Base-by-base conservation (phyloP, 2,888 invertebrate genomes). In the Microplitis deprimator region DNA sequence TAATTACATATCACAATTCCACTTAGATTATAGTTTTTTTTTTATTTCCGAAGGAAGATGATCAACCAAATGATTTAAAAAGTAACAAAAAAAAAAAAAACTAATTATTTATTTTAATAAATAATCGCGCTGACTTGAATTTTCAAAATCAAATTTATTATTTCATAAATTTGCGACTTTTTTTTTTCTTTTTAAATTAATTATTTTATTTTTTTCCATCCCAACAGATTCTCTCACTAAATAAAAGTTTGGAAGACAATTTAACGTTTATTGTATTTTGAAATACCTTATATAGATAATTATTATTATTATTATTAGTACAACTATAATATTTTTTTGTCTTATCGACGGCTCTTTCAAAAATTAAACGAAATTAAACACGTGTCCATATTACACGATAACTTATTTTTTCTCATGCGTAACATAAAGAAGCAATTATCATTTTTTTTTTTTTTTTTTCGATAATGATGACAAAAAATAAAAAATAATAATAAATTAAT, bases 1-100 rank as follows among this genome's bases (percentile, higher is more conserved):
- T 85, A 87, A 85, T 87, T 87, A 87, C 85, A 87, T 88, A 87
- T 88, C 87, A 87, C 86, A 87, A 85, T 84, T 79, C 68, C 75
- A 17, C 74, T 71, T 69, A 16, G 10, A n/a, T 40, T 13, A 7
- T 6, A 17, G 17, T 68, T 13, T 60, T 71, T 59, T 75, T 68
- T 16, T 64, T 38, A 40, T 40, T 65, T 61, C 39, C 29, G 29
- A 4, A 29, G 41, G 20, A 62, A 64, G 75, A 13, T 50, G 50
- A 68, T 60, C 68, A 62, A 73, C 50, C n/a, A 73, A 76, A 40
- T 68, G 50, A 71, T 60, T 68, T 67, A 62, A 74, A 75, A 74
- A 29, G 29, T 29, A 29, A 29, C 29, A 29, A 29, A 68, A 78
- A 72, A 75, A 78, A 73, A 75, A 62, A 67, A 70, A 60, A 64